Base-by-base conservation (phyloP, 2,797 vertebrate species). In the Lithobates pipiens region DNA sequence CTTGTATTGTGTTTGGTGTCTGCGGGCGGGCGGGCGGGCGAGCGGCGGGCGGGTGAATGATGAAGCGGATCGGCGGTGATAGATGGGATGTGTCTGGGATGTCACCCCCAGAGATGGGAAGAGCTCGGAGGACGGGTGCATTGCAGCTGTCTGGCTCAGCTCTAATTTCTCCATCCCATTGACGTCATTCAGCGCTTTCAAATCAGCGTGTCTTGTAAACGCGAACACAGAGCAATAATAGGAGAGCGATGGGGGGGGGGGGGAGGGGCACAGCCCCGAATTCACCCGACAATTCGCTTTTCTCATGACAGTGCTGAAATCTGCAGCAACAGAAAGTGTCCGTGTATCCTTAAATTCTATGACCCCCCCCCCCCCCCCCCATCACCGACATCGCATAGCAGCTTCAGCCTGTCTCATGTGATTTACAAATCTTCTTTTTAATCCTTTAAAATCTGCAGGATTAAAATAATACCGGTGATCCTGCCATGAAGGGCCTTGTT, bases 101-200 rank as follows among this genome's bases (percentile, higher is more conserved):
- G 90, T 93, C 92, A 89, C 91, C 90, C 90, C 73, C 89, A 81
- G 90, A 90, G 91, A 87, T 91, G 89, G 88, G 91, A 90, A 90
- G 87, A 88, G n/a, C 91, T 89, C 89, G 67, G 87, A 81, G 74
- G 90, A 84, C 70, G 86, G 88, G 89, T 81, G 90, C 91, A 86
- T 65, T 84, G 91, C 93, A 90, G 93, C 91, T 89, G 91, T 87
- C 92, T 91, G 84, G 23, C 54, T 79, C 84, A 80, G 89, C 90
- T 91, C 93, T 90, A 88, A 25, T 93, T 92, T 89, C 88, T 82
- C 92, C 72, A 89, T 85, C 89, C 90, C 88, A 92, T 90, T 93
- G 94, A 95, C 92, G 94, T 95, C 93, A 95, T 79, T 29, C 25
- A 79, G 92, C 93, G 92, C 88, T 89, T 91, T 93, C 90, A 89